Conservation (phyloP, 2,113 vertebrate species). For the Vireo altiloquus region DNA sequence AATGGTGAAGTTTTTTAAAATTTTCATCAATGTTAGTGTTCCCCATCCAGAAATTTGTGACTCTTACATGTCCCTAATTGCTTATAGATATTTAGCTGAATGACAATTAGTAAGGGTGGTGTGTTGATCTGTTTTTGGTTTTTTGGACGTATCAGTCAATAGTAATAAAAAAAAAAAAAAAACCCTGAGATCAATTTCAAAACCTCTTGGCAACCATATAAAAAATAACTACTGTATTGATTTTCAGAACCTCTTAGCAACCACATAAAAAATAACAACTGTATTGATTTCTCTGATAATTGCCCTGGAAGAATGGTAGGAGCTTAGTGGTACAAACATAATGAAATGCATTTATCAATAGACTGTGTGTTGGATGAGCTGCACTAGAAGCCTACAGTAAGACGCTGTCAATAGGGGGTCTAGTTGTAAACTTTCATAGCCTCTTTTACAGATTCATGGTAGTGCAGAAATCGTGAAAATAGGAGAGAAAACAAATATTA, state of each 20-base stretch:
- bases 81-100: conserved; percentile 28
- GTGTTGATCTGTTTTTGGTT: conserved; percentile 30
- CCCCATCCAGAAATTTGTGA: background rate
- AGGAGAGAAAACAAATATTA: background rate
- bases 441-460: background rate
- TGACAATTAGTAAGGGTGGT: conserved; percentile 1
- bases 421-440: conserved; percentile 1
- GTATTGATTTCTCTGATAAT: conserved; percentile 60
- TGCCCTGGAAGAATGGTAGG: conserved; percentile 32
- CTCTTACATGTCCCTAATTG: background rate
- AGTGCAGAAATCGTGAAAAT: background rate
- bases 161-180: background rate
- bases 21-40: background rate
- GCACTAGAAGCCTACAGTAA: background rate
- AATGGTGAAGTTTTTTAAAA: background rate
- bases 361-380: background rate
- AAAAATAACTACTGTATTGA: conserved; percentile 52
- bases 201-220: conserved; percentile 33
- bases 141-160: conserved; percentile 7
- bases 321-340: background rate
- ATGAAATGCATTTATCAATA: conserved; percentile 59
- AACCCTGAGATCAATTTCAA: conserved; percentile 26
- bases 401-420: background rate
- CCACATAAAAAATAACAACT: conserved; percentile 33
- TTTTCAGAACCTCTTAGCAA: conserved; percentile 28